Evolutionary conservation across 2,113 vertebrate genomes (phyloP).

Genomic region (Sisor rabdophorus): DNA sequence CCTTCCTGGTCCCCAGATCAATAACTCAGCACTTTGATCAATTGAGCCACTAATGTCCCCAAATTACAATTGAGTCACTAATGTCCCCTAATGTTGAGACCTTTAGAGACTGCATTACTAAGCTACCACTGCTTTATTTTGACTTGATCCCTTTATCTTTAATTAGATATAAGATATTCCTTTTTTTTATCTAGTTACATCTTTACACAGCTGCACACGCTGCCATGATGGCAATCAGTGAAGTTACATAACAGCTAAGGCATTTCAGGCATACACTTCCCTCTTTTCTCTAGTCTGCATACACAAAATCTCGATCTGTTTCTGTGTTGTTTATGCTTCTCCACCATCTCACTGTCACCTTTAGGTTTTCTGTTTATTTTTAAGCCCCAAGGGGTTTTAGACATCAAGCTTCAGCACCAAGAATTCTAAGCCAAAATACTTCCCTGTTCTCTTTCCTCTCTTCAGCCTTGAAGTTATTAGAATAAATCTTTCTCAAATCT

Average conservation of each 20-base stretch:
- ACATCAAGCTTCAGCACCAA: slow-evolving; percentile 21
- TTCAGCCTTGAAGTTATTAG: slow-evolving; percentile 7
- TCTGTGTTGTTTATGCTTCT: slow-evolving; percentile 11
- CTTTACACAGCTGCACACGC: neutral
- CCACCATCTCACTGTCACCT: slow-evolving; percentile 17
- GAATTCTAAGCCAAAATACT: slow-evolving; percentile 3
- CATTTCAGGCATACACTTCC: neutral
- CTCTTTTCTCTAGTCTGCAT: neutral
- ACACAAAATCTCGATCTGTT: neutral
- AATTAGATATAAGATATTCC: neutral
- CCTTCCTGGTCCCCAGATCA: too few relatives aligned
- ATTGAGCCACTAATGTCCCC: too few relatives aligned
- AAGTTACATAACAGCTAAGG: neutral
- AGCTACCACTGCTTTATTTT: neutral
- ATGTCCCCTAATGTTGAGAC: neutral
- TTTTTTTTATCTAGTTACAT: neutral
- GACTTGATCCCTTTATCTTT: neutral
- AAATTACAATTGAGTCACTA: too few relatives aligned
- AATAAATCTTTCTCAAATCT: slow-evolving; percentile 18
- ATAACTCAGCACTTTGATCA: too few relatives aligned
- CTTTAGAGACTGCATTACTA: neutral
- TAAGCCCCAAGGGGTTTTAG: slow-evolving; percentile 22
- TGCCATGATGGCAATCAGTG: neutral
- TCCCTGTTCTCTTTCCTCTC: neutral
- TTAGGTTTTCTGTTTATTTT: slow-evolving; percentile 24